Conservation (phyloP, 2,888 invertebrate genomes). For the Endomychus coccineus region DNA sequence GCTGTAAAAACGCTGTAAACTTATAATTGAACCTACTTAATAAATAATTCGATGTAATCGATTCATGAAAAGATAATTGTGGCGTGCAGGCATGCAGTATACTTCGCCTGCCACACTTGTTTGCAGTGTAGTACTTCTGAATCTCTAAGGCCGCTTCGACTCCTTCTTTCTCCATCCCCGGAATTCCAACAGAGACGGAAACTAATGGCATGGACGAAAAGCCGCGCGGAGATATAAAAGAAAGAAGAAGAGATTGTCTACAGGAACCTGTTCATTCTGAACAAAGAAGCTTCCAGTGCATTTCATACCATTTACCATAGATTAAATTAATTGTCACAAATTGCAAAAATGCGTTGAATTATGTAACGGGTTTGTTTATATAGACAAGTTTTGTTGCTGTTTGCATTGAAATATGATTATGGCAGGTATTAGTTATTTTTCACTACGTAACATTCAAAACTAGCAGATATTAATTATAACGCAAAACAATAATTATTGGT, state of each 20-base stretch:
- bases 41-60: constrained; percentile 36
- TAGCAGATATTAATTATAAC: too few species aligned
- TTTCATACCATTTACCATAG: constrained; percentile 27
- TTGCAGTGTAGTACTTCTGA: constrained; percentile 18
- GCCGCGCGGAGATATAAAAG: constrained; percentile 27
- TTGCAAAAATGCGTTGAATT: constrained; percentile 15
- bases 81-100: constrained; percentile 27
- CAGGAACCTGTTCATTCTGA: constrained; percentile 35
- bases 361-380: too few species aligned
- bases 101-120: constrained; percentile 25
- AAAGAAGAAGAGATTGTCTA: constrained; percentile 31
- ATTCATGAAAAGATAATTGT: constrained; percentile 38
- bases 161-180: constrained; percentile 15
- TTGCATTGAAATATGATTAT: too few species aligned
- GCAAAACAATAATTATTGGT: too few species aligned
- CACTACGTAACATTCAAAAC: too few species aligned
- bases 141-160: constrained; percentile 17
- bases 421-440: too few species aligned
- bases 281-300: constrained; percentile 30
- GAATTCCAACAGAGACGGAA: constrained; percentile 16
- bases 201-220: constrained; percentile 15
- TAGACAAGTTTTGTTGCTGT: too few species aligned
- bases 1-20: constrained; percentile 25
- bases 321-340: constrained; percentile 30
- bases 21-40: constrained; percentile 32